phyloP scores from a whole-genome alignment of 2,797 vertebrate species.

The Perodicticus potto region DNA sequence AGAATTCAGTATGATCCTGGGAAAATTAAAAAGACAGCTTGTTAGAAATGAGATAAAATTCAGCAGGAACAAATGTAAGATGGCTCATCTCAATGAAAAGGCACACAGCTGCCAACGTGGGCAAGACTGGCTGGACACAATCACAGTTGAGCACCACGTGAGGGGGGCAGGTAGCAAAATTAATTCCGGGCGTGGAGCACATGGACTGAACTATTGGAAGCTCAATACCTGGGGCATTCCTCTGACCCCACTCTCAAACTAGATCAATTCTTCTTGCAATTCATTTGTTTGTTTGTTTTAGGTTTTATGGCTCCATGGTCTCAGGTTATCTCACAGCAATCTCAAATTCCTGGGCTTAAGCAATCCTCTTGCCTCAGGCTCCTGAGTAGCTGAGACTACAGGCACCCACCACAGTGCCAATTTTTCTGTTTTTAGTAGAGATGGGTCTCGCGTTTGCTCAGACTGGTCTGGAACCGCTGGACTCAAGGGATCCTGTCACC shows the following conservation, averaged over 20 bases:
- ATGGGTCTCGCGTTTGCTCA: too few species aligned
- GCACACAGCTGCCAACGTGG: background rate
- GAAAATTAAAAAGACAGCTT: slow-evolving; percentile 62
- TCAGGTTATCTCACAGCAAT: too few species aligned
- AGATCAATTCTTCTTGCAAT: background rate
- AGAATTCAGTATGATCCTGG: slow-evolving; percentile 44
- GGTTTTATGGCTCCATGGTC: too few species aligned
- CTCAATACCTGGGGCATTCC: background rate
- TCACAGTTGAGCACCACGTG: accelerated
- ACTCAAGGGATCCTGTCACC: too few species aligned
- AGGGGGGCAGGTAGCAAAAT: background rate
- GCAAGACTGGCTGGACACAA: background rate
- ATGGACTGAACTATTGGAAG: background rate
- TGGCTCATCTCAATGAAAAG: slow-evolving; percentile 8
- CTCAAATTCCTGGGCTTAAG: too few species aligned
- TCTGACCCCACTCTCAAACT: background rate
- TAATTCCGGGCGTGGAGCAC: background rate
- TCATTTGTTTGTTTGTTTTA: too few species aligned
- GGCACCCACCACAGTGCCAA: too few species aligned
- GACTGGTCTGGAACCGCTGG: too few species aligned
- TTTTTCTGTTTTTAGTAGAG: too few species aligned
- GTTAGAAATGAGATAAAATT: slow-evolving; percentile 63
- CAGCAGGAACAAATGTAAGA: background rate
- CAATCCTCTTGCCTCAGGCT: too few species aligned
- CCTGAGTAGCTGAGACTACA: too few species aligned